These are phyloP conservation scores for Sarcophaga peregrina DNA, from an alignment of 1,140 invertebrate genomes.

Conservation along the genomic window DNA sequence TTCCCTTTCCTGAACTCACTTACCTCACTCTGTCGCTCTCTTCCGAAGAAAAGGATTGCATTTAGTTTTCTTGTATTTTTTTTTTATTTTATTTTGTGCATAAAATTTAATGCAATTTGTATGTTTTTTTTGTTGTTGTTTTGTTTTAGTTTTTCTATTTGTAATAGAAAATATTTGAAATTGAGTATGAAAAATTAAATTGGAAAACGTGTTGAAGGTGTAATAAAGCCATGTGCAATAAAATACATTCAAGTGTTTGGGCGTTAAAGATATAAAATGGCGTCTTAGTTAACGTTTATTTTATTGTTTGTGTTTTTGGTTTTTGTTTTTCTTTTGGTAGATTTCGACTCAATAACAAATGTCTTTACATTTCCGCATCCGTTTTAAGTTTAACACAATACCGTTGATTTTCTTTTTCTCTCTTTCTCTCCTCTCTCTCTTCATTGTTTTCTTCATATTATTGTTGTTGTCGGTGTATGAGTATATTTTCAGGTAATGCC, in stretches of 20 bases:
- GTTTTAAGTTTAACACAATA: constrained; percentile 31
- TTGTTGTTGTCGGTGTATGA: background rate
- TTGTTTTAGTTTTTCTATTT: background rate
- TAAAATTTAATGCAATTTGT: background rate
- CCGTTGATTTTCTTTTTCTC: background rate
- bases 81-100: background rate
- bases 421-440: background rate
- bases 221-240: constrained; percentile 3
- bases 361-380: constrained; percentile 39
- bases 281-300: background rate
- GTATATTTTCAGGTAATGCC: constrained; percentile 18
- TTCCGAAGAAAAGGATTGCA: no score
- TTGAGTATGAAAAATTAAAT: background rate
- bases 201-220: background rate
- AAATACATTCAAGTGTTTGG: background rate
- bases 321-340: no score
- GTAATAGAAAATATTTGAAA: background rate
- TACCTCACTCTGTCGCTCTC: no score
- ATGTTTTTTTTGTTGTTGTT: background rate
- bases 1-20: background rate
- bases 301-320: constrained; percentile 10
- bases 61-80: no score
- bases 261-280: background rate
- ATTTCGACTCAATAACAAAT: constrained; percentile 36
- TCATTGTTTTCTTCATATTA: background rate